Evolutionary conservation across 2,888 invertebrate genomes (phyloP), one percentile per base, ranked within the genome.

Genomic region (Dione juno): DNA sequence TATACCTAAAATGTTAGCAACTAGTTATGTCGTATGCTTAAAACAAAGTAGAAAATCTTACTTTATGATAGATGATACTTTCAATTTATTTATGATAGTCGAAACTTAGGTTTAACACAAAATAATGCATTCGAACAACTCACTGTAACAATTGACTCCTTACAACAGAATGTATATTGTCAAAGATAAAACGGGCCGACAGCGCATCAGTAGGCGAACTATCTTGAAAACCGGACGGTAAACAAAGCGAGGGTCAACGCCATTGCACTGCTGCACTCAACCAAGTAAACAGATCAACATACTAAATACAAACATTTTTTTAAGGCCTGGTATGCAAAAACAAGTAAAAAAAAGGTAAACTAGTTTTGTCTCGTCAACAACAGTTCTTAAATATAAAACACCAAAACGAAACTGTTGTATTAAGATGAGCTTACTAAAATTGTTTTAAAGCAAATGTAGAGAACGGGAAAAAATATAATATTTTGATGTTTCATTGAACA

Each of bases 191-290:
- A 67, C 67, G 54, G 35, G 19, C 61, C 72, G 66, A 59, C 58
- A 69, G 45, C 57, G 69, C 53, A 54, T 54, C 61, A 54, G 72
- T 67, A 70, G 54, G 61, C 69, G 67, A 16, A 61, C 69, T 66
- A 58, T 50, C 70, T 53, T 61, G 72, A 67, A 73, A 76, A 82
- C 85, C 83, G 85, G 84, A 80, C 80, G 80, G 86, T 85, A 88
- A 88, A 89, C 87, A 89, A 84, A 83, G 82, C 77, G 71, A 79
- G 83, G 89, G 88, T 89, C 89, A 89, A 85, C 86, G 88, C 70
- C 76, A 76, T 67, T 72, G 75, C 76, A 68, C 66, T 63, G 73
- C 70, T 75, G 75, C 75, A 72, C 66, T 71, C 77, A 66, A 66
- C 73, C 63, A 69, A 65, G 72, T 72, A 74, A 74, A 73, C 73